These are phyloP conservation scores for Aporophyla lueneburgensis DNA, from an alignment of 2,888 invertebrate genomes.

Conservation along the genomic window DNA sequence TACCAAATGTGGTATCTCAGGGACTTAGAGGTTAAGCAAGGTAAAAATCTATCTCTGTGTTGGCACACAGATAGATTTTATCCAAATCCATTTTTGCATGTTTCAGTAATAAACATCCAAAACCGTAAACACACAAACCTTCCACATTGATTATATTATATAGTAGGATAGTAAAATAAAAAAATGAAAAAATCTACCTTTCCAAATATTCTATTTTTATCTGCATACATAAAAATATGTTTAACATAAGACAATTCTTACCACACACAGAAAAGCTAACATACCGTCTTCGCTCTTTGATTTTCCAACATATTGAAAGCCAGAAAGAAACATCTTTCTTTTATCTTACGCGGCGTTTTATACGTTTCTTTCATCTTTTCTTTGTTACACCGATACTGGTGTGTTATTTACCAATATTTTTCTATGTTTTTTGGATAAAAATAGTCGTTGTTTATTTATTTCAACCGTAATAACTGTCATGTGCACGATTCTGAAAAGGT, in stretches of 20 bases:
- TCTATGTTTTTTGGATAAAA: slow-evolving; percentile 28
- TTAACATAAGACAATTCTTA: slow-evolving; percentile 8
- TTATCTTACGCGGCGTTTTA: slow-evolving; percentile 47
- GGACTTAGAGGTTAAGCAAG: too few relatives aligned
- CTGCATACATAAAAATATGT: not conserved
- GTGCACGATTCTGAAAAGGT: not conserved
- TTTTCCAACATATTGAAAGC: slow-evolving; percentile 53
- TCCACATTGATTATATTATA: too few relatives aligned
- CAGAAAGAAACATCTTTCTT: slow-evolving; percentile 40
- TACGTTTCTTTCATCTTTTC: slow-evolving; percentile 45
- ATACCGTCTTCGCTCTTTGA: slow-evolving; percentile 32
- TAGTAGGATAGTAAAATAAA: too few relatives aligned
- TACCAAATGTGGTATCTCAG: too few relatives aligned
- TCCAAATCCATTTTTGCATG: not conserved
- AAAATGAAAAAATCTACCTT: not conserved
- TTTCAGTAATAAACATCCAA: too few relatives aligned
- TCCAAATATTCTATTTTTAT: slow-evolving; percentile 6
- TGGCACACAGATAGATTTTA: not conserved
- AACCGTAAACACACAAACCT: too few relatives aligned
- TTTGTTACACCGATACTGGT: slow-evolving; percentile 40
- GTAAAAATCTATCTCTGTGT: too few relatives aligned
- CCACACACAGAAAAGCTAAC: not conserved
- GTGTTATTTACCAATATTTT: slow-evolving; percentile 19
- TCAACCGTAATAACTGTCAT: slow-evolving; percentile 29
- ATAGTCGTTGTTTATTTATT: slow-evolving; percentile 18